Evolutionary conservation across 2,888 invertebrate species (phyloP), one percentile per base, ranked within the genome.

Genomic region (Automeris io): DNA sequence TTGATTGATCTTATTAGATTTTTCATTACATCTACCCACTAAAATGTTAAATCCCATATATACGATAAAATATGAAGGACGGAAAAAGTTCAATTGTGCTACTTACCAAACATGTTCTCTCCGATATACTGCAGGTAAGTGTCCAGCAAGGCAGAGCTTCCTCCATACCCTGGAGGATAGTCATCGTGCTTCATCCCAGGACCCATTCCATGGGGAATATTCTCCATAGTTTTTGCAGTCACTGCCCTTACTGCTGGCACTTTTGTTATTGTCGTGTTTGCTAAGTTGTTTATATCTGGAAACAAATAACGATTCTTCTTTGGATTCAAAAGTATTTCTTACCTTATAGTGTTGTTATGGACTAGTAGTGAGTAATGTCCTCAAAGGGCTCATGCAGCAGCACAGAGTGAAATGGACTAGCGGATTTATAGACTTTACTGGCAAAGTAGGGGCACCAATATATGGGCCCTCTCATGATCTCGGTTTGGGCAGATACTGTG

Each of bases 61-160:
- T n/a, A n/a, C n/a, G n/a, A n/a, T n/a, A n/a, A n/a, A n/a, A n/a
- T n/a, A n/a, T n/a, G n/a, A n/a, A n/a, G n/a, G n/a, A n/a, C n/a
- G n/a, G n/a, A n/a, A n/a, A n/a, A n/a, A n/a, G n/a, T n/a, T n/a
- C n/a, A n/a, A n/a, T 12, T 38, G n/a, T n/a, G n/a, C n/a, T n/a
- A 61, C 82, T 88, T 68, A 82, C 92, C 90, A 44, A 91, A 90
- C 35, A 93, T 91, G 63, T 93, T 95, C 70, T 95, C 95, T 2
- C 94, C 93, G 60, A 96, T 95, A 61, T 95, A 92, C 71, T 96
- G 95, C 44, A 96, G 88, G 70, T 96, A 96, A 8, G 95, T 95
- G 72, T 96, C 95, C 44, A 96, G 80, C 40, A 96, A 89, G 2
- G 95, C 93, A 3, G 93, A 93, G 31, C 93, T 90, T 36, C 93